Evolutionary conservation across 2,888 invertebrate genomes (phyloP), one percentile per base, ranked within the genome.

Genomic region (Leucophora obtusa): DNA sequence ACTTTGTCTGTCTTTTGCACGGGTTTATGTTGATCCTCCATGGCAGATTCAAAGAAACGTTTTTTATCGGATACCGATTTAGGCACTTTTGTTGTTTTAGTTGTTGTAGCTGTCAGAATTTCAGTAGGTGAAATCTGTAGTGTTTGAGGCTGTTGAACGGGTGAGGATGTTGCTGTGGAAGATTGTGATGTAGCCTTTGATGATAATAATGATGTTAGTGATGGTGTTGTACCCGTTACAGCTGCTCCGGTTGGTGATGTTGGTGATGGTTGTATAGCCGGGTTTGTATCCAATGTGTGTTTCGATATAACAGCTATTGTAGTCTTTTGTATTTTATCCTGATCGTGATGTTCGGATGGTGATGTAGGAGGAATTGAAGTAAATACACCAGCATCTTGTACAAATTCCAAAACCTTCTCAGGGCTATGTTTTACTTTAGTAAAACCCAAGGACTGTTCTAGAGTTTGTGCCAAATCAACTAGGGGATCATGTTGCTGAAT

Each of bases 221-320:
- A 43, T 17, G 75, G 62, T 47, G 82, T 53, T 38, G 35, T 66
- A 35, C 53, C 54, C 51, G 73, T 47, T 69, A 51, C 33, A 11
- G 38, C 63, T 2, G n/a, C 43, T 7, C 4, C 43, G 89, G 87
- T 86, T 77, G 88, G 84, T 80, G 88, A 85, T 63, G 87, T 83
- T 70, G 87, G 85, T 21, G 86, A 86, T 71, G 86, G 85, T 72
- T 84, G 86, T 69, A 88, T 85, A 63, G 88, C 85, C 50, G 89
- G 89, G 86, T 90, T 89, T 78, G 90, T 90, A 84, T 96, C 96
- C 86, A 96, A 92, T 74, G 96, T 96, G 90, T 97, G 97, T 90
- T 97, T 97, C 90, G 96, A 96, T 96, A 97, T 97, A 74, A 97
- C 96, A 86, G 97, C 95, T 11, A 97, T 97, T 83, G 97, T 97